phyloP scores from a whole-genome alignment of 2,113 vertebrate genomes.

The Nanorana parkeri region DNA sequence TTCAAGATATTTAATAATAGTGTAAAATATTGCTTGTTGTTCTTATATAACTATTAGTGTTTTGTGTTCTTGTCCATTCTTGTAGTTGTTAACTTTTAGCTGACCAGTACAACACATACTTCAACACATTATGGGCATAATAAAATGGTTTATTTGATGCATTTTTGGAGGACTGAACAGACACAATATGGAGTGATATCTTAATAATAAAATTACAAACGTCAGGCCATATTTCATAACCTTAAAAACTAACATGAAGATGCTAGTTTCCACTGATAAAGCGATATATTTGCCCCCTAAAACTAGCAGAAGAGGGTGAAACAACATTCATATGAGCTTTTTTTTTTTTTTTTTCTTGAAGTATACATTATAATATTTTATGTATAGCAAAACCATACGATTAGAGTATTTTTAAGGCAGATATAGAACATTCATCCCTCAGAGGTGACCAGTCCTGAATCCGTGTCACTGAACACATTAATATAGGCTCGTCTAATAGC shows the following conservation, averaged over 20 bases:
- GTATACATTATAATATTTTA: constrained; percentile 64
- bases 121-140: constrained; percentile 57
- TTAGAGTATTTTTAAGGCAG: constrained; percentile 78
- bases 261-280: constrained; percentile 70
- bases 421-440: constrained; percentile 66
- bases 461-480: constrained; percentile 22
- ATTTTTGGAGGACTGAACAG: constrained; percentile 70
- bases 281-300: constrained; percentile 62
- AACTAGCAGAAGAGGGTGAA: constrained; percentile 68
- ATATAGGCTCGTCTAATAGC: neutral
- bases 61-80: neutral
- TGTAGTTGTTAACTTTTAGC: neutral
- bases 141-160: constrained; percentile 73
- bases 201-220: constrained; percentile 65
- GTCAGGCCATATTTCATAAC: constrained; percentile 75
- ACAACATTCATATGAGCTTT: constrained; percentile 63
- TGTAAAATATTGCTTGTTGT: too few species aligned
- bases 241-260: constrained; percentile 70
- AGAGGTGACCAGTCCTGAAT: constrained; percentile 35
- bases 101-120: constrained; percentile 21
- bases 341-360: constrained; percentile 27
- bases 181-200: constrained; percentile 70
- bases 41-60: neutral
- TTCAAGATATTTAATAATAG: too few species aligned
- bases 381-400: constrained; percentile 59